A percentile compares a stretch with the other conserved stretches of the same genome.
Evolutionary conservation across 2,888 invertebrate genomes (phyloP).

Genomic region (Trypoxylon attenuatum): DNA sequence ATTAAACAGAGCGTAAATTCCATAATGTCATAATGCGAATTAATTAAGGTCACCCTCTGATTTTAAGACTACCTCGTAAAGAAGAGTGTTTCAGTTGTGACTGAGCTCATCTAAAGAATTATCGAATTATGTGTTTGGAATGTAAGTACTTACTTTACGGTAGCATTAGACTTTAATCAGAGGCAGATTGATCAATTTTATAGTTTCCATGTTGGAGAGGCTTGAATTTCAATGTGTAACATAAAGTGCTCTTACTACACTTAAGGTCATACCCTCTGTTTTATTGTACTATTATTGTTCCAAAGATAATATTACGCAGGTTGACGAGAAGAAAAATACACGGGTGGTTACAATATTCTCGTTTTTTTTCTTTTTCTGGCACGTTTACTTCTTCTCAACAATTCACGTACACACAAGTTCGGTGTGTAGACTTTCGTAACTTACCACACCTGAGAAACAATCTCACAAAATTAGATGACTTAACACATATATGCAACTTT

Average conservation of each 20-base stretch:
- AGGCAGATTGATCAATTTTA: not conserved
- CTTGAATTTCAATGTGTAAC: not conserved
- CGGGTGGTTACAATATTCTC: slow-evolving; percentile 8
- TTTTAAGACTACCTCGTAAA: slow-evolving; percentile 29
- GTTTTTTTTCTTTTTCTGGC: slow-evolving; percentile 3
- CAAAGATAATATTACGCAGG: slow-evolving; percentile 12
- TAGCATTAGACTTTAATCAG: slow-evolving; percentile 15
- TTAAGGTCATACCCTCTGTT: slow-evolving; percentile 4
- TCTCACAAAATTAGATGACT: slow-evolving; percentile 2
- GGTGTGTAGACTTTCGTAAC: not conserved
- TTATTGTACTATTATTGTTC: slow-evolving; percentile 15
- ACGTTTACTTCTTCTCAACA: slow-evolving; percentile 23
- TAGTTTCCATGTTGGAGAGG: not conserved
- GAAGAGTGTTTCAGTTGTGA: slow-evolving; percentile 17
- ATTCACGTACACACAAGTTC: slow-evolving; percentile 30
- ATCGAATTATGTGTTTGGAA: slow-evolving; percentile 19
- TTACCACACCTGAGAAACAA: not conserved
- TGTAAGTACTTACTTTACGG: slow-evolving; percentile 13
- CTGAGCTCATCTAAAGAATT: slow-evolving; percentile 11
- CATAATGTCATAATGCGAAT: slow-evolving; percentile 25
- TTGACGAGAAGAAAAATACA: slow-evolving; percentile 9
- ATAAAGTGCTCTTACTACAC: slow-evolving; percentile 1
- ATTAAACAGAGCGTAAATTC: slow-evolving; percentile 35
- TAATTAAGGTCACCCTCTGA: slow-evolving; percentile 12
- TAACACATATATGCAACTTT: not conserved